Conservation (phyloP, 2,797 vertebrate genomes). For the Sciaenops ocellatus region DNA sequence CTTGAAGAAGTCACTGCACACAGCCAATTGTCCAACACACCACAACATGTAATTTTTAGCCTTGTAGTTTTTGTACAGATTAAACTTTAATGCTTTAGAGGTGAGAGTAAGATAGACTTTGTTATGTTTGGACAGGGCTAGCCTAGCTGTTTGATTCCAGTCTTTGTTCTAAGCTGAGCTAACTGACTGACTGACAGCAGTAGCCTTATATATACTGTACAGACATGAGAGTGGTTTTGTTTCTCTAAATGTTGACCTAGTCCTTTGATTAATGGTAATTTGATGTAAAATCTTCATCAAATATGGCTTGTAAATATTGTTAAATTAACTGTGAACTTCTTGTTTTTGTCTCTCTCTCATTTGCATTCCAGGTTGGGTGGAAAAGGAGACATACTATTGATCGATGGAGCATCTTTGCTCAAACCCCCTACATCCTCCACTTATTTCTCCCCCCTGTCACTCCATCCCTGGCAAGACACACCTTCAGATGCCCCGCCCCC, state of each 20-base stretch:
- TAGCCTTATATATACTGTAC: neutral
- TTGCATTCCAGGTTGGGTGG: constrained; percentile 86
- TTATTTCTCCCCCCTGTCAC: constrained; percentile 75
- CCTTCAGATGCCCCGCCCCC: constrained; percentile 70
- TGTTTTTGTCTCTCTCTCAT: constrained; percentile 37
- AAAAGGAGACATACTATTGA: constrained; percentile 90
- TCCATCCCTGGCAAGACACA: constrained; percentile 75
- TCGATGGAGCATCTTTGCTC: constrained; percentile 78
- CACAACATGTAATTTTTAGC: no score
- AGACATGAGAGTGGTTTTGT: neutral
- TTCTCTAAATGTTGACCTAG: constrained; percentile 7
- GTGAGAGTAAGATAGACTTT: neutral
- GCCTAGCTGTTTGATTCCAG: neutral
- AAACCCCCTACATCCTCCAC: constrained; percentile 78
- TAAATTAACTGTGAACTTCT: constrained; percentile 30
- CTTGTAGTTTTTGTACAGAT: neutral
- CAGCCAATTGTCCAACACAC: neutral
- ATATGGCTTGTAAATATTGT: constrained; percentile 1
- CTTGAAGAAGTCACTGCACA: neutral
- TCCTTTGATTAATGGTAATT: neutral
- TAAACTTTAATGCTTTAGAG: neutral
- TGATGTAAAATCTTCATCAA: neutral
- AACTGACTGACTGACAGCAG: constrained; percentile 5
- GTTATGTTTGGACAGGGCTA: neutral
- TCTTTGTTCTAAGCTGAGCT: constrained; percentile 2